phyloP scores from a whole-genome alignment of 2,797 vertebrate species.

The Melanotaenia maccullochi region DNA sequence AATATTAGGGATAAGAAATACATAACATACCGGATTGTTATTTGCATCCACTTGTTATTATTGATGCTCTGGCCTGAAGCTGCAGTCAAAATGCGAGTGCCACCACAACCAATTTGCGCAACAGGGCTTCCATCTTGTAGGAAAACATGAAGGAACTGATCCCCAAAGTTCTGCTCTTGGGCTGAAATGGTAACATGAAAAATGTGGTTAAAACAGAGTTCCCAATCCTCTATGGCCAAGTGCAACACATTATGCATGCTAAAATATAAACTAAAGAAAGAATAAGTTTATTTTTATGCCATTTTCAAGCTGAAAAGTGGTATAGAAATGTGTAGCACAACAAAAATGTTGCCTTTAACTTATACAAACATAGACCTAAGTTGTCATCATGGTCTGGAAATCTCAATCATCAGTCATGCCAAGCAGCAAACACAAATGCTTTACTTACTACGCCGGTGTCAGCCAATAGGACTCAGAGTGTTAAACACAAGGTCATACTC shows the following conservation, averaged over 20 bases:
- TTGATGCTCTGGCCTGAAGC: constrained; percentile 75
- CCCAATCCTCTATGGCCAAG: constrained; percentile 5
- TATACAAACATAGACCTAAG: background rate
- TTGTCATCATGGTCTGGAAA: constrained; percentile 14
- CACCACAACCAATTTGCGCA: constrained; percentile 82
- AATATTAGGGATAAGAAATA: constrained; percentile 6
- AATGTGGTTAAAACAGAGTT: constrained; percentile 20
- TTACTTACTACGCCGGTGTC: constrained; percentile 5
- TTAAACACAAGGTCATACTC: constrained; percentile 24
- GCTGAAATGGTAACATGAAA: constrained; percentile 75
- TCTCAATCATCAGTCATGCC: constrained; percentile 2
- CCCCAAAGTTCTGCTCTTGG: constrained; percentile 80
- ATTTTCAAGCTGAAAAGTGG: background rate
- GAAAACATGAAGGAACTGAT: constrained; percentile 87
- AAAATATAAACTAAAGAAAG: constrained; percentile 4
- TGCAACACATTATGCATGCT: background rate
- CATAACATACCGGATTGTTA: constrained; percentile 81
- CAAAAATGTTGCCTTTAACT: background rate
- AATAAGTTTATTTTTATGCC: background rate
- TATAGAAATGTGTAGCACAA: background rate
- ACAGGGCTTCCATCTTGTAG: constrained; percentile 84
- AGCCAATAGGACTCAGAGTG: constrained; percentile 16
- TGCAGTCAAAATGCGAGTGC: constrained; percentile 75
- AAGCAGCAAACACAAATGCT: constrained; percentile 10
- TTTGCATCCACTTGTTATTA: constrained; percentile 72